Evolutionary conservation across 1,140 invertebrate genomes (phyloP).

Genomic region (Zophobas atratus): DNA sequence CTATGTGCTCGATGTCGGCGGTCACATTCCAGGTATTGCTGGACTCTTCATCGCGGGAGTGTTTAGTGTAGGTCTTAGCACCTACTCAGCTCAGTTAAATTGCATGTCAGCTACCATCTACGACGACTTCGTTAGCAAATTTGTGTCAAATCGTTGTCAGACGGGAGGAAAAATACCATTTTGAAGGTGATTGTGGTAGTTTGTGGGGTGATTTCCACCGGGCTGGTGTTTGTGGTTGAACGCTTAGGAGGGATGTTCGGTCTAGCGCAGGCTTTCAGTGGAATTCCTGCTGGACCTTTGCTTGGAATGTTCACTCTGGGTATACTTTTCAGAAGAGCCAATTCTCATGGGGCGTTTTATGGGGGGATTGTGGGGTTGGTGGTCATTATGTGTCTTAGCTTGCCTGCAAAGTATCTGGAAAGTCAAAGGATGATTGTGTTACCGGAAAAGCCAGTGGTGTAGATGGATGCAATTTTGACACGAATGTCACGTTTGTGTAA

Average conservation of each 20-base stretch:
- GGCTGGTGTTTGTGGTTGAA: slow-evolving; percentile 75
- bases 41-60: slow-evolving; percentile 78
- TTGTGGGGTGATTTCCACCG: slow-evolving; percentile 73
- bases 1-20: slow-evolving; percentile 72
- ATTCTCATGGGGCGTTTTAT: too few relatives aligned
- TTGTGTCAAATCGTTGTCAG: slow-evolving; percentile 67
- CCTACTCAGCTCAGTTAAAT: slow-evolving; percentile 78
- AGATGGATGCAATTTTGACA: too few relatives aligned
- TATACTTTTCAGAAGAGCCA: slow-evolving; percentile 71
- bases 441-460: too few relatives aligned
- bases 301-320: slow-evolving; percentile 78
- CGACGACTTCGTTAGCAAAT: slow-evolving; percentile 75
- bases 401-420: too few relatives aligned
- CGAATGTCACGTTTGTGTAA: too few relatives aligned
- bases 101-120: slow-evolving; percentile 78
- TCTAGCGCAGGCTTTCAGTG: slow-evolving; percentile 75
- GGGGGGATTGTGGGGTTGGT: too few relatives aligned
- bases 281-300: slow-evolving; percentile 76
- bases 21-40: slow-evolving; percentile 70
- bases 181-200: slow-evolving; percentile 74
- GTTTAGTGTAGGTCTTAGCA: slow-evolving; percentile 76
- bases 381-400: too few relatives aligned
- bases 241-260: slow-evolving; percentile 75
- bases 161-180: slow-evolving; percentile 68
- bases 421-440: too few relatives aligned